These are phyloP conservation scores for Oceanodroma leucorhoa DNA, from an alignment of 2,797 vertebrate species.

Conservation along the genomic window DNA sequence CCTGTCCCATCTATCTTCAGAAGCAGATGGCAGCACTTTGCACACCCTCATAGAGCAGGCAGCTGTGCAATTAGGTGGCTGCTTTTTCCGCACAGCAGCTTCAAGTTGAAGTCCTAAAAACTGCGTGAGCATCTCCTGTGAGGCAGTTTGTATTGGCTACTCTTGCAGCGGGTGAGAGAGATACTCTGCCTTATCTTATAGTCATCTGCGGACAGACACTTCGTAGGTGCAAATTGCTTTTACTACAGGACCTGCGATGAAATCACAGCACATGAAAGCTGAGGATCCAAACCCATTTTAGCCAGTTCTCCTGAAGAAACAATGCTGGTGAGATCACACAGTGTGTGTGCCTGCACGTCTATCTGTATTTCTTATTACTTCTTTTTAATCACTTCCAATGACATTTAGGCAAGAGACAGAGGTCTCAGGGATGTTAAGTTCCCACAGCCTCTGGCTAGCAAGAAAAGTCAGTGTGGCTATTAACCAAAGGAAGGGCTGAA, in stretches of 20 bases:
- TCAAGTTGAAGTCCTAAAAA: neutral
- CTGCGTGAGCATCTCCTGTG: neutral
- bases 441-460: neutral
- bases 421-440: neutral
- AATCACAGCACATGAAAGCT: neutral
- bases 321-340: rapidly evolving
- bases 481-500: neutral
- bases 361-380: neutral
- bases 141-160: neutral
- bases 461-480: neutral
- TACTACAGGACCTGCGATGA: neutral
- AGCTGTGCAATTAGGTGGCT: neutral
- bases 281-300: neutral
- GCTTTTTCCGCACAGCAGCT: neutral
- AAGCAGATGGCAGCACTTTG: neutral
- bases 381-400: neutral
- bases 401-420: neutral
- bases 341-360: neutral
- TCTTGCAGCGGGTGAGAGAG: neutral
- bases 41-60: neutral
- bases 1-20: neutral
- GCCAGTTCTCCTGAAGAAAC: neutral
- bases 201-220: neutral
- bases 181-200: neutral
- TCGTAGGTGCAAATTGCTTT: neutral